These are phyloP conservation scores for Zeus faber DNA, from an alignment of 2,113 vertebrate genomes.

Conservation along the genomic window DNA sequence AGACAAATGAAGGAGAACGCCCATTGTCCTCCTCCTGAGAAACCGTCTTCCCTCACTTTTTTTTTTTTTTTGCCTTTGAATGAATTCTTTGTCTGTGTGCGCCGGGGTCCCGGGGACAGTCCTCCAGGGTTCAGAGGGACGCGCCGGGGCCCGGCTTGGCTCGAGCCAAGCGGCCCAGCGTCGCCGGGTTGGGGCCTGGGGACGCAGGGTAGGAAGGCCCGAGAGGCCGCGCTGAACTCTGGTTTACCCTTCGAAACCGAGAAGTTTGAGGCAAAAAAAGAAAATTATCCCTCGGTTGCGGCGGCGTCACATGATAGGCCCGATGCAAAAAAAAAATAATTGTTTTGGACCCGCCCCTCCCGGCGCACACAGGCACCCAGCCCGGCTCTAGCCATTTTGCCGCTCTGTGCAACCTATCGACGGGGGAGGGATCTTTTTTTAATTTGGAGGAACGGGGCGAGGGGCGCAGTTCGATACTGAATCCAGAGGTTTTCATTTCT, in stretches of 20 bases:
- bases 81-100: slow-evolving; percentile 68
- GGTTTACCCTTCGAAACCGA: too few relatives aligned
- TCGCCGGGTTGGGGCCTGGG: slow-evolving; percentile 14
- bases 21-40: slow-evolving; percentile 75
- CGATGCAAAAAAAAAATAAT: too few relatives aligned
- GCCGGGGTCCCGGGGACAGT: slow-evolving; percentile 14
- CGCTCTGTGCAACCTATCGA: too few relatives aligned
- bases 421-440: too few relatives aligned
- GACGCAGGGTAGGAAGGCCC: slow-evolving; percentile 15
- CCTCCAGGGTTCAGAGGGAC: slow-evolving; percentile 47
- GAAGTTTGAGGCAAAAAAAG: too few relatives aligned
- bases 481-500: too few relatives aligned
- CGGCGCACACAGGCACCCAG: too few relatives aligned
- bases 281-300: background rate
- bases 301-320: too few relatives aligned
- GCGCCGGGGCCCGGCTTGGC: slow-evolving; percentile 18
- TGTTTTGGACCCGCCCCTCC: too few relatives aligned
- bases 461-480: too few relatives aligned
- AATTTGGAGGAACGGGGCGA: too few relatives aligned
- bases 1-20: slow-evolving; percentile 67
- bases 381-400: too few relatives aligned
- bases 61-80: slow-evolving; percentile 54
- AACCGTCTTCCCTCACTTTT: slow-evolving; percentile 67
- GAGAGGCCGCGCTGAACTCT: background rate
- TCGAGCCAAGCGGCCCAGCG: slow-evolving; percentile 4